Evolutionary conservation across 2,797 vertebrate species (phyloP), one percentile per base, ranked within the genome.

Genomic region (Eulemur rubriventer): DNA sequence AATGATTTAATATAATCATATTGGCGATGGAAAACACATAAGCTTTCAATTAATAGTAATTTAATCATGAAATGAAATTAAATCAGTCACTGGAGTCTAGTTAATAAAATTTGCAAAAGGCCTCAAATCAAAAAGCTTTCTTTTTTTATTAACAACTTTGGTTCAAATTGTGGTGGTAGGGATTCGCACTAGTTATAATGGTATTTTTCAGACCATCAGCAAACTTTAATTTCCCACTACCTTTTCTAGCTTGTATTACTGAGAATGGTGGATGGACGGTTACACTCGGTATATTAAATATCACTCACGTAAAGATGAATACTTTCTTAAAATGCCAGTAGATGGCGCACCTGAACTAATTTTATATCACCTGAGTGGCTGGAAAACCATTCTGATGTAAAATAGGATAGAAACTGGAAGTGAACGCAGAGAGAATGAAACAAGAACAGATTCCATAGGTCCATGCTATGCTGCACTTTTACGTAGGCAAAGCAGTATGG

Each of bases 341-440:
- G 97, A 50, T 98, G 97, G 96, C 95, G 78, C 11, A 41, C 33
- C 86, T 65, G 88, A 41, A 41, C 80, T 83, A 91, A 91, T 46
- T 88, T 88, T 90, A 17, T 75, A 70, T 57, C 18, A 18, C 16
- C 38, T 20, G 9, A 78, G 50, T 63, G 50, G 13, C 75, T 75
- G 35, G 43, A 73, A 94, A 94, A 73, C 6, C 55, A 78, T 80
- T 89, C 46, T 50, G 55, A 28, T 83, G 48, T 50, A 43, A 59
- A 72, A 69, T 41, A 63, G 67, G 1, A 76, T 81, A 35, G 79
- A 76, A 93, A 67, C 14, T 69, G 35, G 28, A 73, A 95, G 22
- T 10, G 18, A 50, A 50, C 90, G 28, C 57, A 67, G 38, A 59
- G 30, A 83, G 38, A 87, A 87, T 75, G 8, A 63, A 16, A 41